phyloP scores from a whole-genome alignment of 2,888 invertebrate genomes.

The Calliopum simillimum region DNA sequence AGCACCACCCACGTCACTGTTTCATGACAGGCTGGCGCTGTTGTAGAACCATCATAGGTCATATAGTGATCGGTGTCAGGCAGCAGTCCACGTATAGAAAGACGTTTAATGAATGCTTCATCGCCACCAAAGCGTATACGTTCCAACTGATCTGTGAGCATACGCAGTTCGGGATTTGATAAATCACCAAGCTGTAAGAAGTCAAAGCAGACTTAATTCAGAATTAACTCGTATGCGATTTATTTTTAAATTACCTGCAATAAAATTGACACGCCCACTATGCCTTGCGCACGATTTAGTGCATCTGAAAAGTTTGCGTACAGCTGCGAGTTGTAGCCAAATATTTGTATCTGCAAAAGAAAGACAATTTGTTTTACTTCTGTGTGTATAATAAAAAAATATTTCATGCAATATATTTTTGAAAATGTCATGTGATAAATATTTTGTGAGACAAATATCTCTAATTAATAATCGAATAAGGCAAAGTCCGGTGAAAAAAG shows the following conservation, averaged over 20 bases:
- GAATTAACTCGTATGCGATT: neutral
- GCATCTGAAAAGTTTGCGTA: constrained; percentile 97
- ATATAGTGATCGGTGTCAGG: constrained; percentile 96
- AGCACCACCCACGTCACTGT: constrained; percentile 98
- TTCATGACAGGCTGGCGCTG: constrained; percentile 97
- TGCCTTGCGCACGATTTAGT: constrained; percentile 91
- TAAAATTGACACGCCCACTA: constrained; percentile 93
- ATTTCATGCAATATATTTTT: constrained; percentile 23
- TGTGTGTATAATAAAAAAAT: neutral
- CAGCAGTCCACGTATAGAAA: constrained; percentile 88
- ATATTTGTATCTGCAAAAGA: constrained; percentile 90
- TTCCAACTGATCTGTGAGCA: constrained; percentile 91
- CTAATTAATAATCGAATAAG: too few species aligned
- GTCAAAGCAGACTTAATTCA: neutral
- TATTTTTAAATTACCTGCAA: constrained; percentile 79
- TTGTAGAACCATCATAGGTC: constrained; percentile 98
- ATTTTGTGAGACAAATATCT: too few species aligned
- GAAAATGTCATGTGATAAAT: neutral
- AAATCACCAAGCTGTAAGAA: constrained; percentile 83
- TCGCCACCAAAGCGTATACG: constrained; percentile 93
- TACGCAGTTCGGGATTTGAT: constrained; percentile 90
- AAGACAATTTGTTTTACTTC: neutral
- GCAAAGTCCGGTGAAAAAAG: too few species aligned
- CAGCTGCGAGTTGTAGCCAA: constrained; percentile 97
- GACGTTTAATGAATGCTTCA: constrained; percentile 83